phyloP scores from a whole-genome alignment of 2,888 invertebrate species.

The Pedicia rivosa region DNA sequence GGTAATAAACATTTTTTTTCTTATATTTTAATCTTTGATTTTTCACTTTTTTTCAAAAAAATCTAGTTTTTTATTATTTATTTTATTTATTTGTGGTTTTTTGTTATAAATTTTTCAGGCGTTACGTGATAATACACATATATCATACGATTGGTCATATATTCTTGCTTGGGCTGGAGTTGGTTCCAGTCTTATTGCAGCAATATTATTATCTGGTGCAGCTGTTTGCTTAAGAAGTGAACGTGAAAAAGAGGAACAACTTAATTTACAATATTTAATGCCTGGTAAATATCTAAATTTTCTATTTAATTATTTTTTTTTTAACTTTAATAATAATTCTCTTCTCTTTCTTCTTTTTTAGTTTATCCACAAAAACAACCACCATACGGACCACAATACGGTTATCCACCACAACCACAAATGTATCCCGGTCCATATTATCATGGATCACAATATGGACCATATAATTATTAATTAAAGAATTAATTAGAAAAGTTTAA shows the following conservation, averaged over 20 bases:
- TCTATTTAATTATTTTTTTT: slow-evolving; percentile 6
- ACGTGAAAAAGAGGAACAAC: slow-evolving; percentile 84
- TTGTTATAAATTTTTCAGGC: slow-evolving; percentile 51
- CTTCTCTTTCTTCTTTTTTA: slow-evolving; percentile 30
- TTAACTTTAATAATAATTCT: slow-evolving; percentile 7
- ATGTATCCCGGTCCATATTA: slow-evolving; percentile 80
- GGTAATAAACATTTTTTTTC: slow-evolving; percentile 36
- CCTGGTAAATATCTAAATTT: slow-evolving; percentile 48
- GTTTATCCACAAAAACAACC: slow-evolving; percentile 92
- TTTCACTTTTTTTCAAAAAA: background rate
- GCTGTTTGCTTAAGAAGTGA: slow-evolving; percentile 90
- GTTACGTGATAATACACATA: slow-evolving; percentile 70
- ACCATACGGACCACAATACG: slow-evolving; percentile 79
- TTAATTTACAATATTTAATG: slow-evolving; percentile 96
- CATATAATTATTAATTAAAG: slow-evolving; percentile 67
- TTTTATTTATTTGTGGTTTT: slow-evolving; percentile 3
- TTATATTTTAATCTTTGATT: background rate
- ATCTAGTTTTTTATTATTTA: background rate
- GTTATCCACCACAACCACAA: slow-evolving; percentile 67
- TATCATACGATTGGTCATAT: slow-evolving; percentile 93
- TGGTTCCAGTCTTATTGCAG: slow-evolving; percentile 76
- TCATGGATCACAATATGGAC: slow-evolving; percentile 84
- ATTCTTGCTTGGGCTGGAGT: slow-evolving; percentile 95
- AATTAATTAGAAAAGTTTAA: no score
- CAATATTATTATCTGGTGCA: slow-evolving; percentile 84